Base-by-base conservation (phyloP, 2,113 vertebrate species). In the Uria lomvia region DNA sequence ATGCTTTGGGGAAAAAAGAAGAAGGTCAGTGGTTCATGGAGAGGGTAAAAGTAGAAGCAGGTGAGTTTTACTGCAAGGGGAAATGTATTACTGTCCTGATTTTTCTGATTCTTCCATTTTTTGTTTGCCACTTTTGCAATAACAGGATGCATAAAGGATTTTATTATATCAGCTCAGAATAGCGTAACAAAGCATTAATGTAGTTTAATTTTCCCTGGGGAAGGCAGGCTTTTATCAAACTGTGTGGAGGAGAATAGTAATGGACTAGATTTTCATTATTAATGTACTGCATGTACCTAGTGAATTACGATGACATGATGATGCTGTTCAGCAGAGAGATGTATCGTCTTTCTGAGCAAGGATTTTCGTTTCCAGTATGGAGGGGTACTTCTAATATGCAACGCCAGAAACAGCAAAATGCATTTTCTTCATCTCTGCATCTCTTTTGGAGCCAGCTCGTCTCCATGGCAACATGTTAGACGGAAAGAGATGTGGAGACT, bases 391-490 rank as follows among this genome's bases (percentile, higher is more conserved):
- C 36, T 63, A 76, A 80, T 53, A 68, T 91, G 71, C 38, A 76
- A 80, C 92, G 78, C 63, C 89, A 92, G 71, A 92, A 96, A 80
- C 42, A 62, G 87, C 90, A 85, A 94, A 96, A 97, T 94, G 95
- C 92, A 38, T 97, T 97, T 94, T 96, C 96, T 97, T 93, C 96
- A 74, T 97, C 95, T 91, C 95, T 59, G 97, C 97, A 97, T 98
- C 76, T 76, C 92, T 94, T 96, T 87, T 89, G 68, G 94, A 97
- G 96, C 97, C 72, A 95, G 98, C 97, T 95, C 4, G 96, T 99
- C 98, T 96, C 99, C 98, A 99, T 99, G 97, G 98, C 97, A 99
- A 99, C 99, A 80, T 15, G 92, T 92, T 96, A 97, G 98, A 92
- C 98, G 97, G 98, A 98, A 97, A 98, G 97, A 96, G 98, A 98